A percentile compares a stretch with the other conserved stretches of the same genome.
Evolutionary conservation across 2,888 invertebrate species (phyloP).

Genomic region (Meteorus colon): DNA sequence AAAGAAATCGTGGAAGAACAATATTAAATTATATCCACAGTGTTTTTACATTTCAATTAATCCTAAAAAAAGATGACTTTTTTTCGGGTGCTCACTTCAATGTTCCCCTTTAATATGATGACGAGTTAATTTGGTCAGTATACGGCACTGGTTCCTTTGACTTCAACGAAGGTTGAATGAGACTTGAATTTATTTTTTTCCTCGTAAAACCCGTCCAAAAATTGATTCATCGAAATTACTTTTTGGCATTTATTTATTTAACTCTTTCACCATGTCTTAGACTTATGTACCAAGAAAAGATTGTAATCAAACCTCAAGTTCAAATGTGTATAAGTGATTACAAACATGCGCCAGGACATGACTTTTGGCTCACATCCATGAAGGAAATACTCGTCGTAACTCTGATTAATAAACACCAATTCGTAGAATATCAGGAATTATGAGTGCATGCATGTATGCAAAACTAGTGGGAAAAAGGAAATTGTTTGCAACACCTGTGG

Average conservation of each 20-base stretch:
- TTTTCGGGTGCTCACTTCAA: too few relatives aligned
- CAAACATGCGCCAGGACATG: constrained; percentile 2
- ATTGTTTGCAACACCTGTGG: not conserved
- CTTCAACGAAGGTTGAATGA: not conserved
- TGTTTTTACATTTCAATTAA: too few relatives aligned
- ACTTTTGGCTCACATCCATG: constrained; percentile 17
- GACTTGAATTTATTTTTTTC: not conserved
- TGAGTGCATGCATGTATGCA: not conserved
- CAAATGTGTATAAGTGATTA: not conserved
- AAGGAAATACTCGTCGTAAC: constrained; percentile 16
- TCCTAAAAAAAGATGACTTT: too few relatives aligned
- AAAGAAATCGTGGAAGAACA: too few relatives aligned
- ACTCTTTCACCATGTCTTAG: not conserved
- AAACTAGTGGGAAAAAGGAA: not conserved
- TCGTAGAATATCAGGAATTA: constrained; percentile 8
- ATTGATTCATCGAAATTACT: not conserved
- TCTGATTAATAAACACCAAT: constrained; percentile 25
- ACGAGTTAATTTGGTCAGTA: not conserved
- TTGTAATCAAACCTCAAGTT: not conserved
- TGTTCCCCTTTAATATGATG: constrained; percentile 6
- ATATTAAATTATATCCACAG: too few relatives aligned
- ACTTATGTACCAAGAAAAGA: not conserved
- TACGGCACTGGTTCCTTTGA: not conserved
- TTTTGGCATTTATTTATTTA: constrained; percentile 2
- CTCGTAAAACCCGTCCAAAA: not conserved